These are phyloP conservation scores for Lithophane leautieri DNA, from an alignment of 2,888 invertebrate species.

Conservation along the genomic window DNA sequence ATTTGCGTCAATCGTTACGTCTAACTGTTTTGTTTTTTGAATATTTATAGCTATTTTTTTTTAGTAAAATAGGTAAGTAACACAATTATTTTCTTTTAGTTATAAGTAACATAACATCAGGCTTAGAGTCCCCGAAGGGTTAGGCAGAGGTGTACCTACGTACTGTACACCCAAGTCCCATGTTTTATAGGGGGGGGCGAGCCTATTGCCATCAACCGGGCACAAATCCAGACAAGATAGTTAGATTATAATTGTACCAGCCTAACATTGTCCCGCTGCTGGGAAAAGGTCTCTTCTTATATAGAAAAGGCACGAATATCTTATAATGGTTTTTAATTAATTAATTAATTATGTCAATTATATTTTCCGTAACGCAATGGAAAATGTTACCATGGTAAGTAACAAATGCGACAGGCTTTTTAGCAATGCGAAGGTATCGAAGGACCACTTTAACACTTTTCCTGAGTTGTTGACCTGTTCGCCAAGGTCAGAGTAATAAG, in stretches of 20 bases:
- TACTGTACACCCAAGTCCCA: too few species aligned
- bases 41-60: conserved; percentile 25
- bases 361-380: background rate
- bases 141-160: too few species aligned
- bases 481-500: conserved; percentile 8
- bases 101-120: too few species aligned
- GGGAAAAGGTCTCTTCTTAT: too few species aligned
- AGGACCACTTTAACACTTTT: conserved; percentile 24
- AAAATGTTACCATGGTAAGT: conserved; percentile 17
- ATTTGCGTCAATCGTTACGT: conserved; percentile 30
- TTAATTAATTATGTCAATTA: background rate
- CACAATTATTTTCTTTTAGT: background rate
- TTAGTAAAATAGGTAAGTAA: background rate
- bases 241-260: too few species aligned
- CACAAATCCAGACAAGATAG: too few species aligned
- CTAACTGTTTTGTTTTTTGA: conserved; percentile 28
- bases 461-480: background rate
- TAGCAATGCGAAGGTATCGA: conserved; percentile 15
- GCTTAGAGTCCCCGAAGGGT: too few species aligned
- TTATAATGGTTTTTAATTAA: background rate
- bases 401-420: conserved; percentile 4
- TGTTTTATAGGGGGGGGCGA: too few species aligned
- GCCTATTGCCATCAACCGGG: too few species aligned
- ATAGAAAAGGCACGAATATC: too few species aligned
- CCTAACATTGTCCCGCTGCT: too few species aligned